These are phyloP conservation scores for Theonella swinhoei DNA, from an alignment of 37 sponge, comb jelly and placozoan species.

Conservation along the genomic window DNA sequence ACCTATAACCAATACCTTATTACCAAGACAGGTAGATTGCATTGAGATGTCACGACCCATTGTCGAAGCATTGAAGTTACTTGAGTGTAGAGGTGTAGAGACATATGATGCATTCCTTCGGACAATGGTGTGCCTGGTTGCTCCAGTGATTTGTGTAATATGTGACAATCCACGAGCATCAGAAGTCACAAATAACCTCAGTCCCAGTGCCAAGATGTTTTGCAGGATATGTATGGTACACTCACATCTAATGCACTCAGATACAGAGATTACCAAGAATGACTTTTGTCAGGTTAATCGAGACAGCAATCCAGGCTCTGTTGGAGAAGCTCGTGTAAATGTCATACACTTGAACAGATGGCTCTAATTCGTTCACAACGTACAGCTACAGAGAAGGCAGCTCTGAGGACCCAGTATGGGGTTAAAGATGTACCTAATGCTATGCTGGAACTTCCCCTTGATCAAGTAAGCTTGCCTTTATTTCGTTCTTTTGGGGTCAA, in stretches of 20 bases:
- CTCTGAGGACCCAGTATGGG: slow-evolving; percentile 3
- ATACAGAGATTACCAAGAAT: neutral
- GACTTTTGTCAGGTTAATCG: neutral
- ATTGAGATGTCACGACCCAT: slow-evolving; percentile 13
- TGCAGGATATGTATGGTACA: slow-evolving; percentile 40
- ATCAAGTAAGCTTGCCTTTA: neutral
- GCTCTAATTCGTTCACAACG: neutral
- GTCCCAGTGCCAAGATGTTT: slow-evolving; percentile 1
- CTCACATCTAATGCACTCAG: neutral
- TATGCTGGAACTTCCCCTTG: neutral
- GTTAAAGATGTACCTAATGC: neutral
- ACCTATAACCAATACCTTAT: too few species aligned
- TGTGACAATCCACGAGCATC: slow-evolving; percentile 34
- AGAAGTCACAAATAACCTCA: slow-evolving; percentile 17
- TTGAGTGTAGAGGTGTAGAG: slow-evolving; percentile 25
- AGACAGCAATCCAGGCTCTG: neutral
- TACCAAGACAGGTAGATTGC: too few species aligned
- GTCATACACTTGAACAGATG: too few species aligned
- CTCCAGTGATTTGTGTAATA: slow-evolving; percentile 27
- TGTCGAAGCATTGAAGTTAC: neutral
- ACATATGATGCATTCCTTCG: slow-evolving; percentile 12
- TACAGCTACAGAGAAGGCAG: neutral
- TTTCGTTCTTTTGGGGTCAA: neutral
- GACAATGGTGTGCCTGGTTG: neutral
- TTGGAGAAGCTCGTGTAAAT: slow-evolving; percentile 1